Conservation (phyloP, 2,888 invertebrate species). For the Pteria penguin region DNA sequence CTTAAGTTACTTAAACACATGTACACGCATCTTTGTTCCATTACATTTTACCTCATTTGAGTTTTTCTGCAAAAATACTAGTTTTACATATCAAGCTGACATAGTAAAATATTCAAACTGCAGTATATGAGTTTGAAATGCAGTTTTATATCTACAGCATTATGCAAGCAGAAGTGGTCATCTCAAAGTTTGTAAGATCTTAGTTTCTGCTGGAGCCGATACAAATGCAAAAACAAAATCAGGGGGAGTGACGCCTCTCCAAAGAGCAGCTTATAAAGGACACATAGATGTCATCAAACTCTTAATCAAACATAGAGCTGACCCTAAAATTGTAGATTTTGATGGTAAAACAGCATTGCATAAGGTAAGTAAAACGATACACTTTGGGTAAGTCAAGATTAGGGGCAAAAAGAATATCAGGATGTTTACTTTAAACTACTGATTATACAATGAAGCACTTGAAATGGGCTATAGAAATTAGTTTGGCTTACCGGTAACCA, state of each 20-base stretch:
- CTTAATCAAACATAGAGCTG: conserved; percentile 82
- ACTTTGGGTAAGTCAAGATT: background rate
- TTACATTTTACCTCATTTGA: too few species aligned
- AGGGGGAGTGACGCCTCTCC: conserved; percentile 89
- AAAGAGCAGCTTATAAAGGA: conserved; percentile 88
- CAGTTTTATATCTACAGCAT: conserved; percentile 85
- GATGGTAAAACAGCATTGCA: conserved; percentile 92
- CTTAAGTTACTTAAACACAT: too few species aligned
- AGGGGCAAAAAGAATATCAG: background rate
- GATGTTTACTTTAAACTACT: too few species aligned
- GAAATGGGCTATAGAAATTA: too few species aligned
- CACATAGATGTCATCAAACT: conserved; percentile 85
- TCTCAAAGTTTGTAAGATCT: conserved; percentile 85
- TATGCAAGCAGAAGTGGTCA: conserved; percentile 93
- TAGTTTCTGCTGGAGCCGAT: conserved; percentile 86
- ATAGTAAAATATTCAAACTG: too few species aligned
- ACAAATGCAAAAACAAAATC: conserved; percentile 88
- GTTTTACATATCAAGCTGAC: too few species aligned
- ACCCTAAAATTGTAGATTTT: conserved; percentile 85
- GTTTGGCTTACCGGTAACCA: too few species aligned
- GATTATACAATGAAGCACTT: too few species aligned
- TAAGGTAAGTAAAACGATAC: too few species aligned
- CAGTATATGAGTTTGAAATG: too few species aligned
- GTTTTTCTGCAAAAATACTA: too few species aligned
- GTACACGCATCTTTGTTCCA: too few species aligned